Base-by-base conservation (phyloP, 2,888 invertebrate genomes). In the Matsumyia berberina region DNA sequence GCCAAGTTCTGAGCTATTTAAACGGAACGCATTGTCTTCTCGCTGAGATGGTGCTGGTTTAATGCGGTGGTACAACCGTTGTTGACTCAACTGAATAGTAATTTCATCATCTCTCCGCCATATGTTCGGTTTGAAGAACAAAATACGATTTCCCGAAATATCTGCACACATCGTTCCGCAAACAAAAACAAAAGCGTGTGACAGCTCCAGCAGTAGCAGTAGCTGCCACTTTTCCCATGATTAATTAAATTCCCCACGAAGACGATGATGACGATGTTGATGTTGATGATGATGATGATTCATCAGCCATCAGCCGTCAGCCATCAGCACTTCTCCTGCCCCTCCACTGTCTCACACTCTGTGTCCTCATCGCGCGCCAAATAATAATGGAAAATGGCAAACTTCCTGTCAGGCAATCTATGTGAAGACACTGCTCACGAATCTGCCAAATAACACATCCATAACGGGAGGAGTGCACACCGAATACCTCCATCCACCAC, bases 381-480 rank as follows among this genome's bases (percentile, higher is more conserved):
- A 66, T 72, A 82, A 72, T 77, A 77, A 77, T 67, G 72, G 73
- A 73, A 78, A 69, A 78, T 73, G 67, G 83, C 35, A 78, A 73
- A 49, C 62, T 73, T 83, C 78, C 78, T 78, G 83, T 58, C 78
- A 78, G 53, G 66, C 82, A 67, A 78, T 73, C 72, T 67, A 60
- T 77, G 49, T 6, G 33, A 60, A 58, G 70, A 44, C 64, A 76
- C 37, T 37, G 15, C 15, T 44, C 55, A 81, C 12, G 58, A 81
- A 81, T 67, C 72, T 78, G 44, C 67, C 73, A 83, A 78, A 69
- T 33, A 69, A 77, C 57, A 81, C 69, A 81, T 81, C 55, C 77
- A 82, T 77, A 76, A 77, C 66, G 19, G n/a, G 57, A 64, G 53
- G 31, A 66, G 42, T 4, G 24, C 51, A 72, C 66, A 76, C 49